Conservation (phyloP, 2,113 vertebrate genomes). For the Rhagologus leucostigma region DNA sequence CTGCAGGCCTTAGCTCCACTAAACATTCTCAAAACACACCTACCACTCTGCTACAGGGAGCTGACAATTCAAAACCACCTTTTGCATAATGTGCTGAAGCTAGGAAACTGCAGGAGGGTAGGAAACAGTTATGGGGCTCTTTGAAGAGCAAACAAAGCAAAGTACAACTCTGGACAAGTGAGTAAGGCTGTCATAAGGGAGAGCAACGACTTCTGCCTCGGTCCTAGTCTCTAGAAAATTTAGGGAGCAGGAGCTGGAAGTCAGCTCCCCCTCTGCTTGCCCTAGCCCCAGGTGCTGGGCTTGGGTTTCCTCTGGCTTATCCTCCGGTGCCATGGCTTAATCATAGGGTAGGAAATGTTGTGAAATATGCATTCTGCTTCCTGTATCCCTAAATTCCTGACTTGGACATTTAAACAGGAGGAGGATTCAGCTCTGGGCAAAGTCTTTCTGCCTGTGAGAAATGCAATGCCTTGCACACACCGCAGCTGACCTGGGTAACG, state of each 20-base stretch:
- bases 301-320: neutral
- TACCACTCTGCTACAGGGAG: neutral
- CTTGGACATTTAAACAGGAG: neutral
- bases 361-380: neutral
- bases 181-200: neutral
- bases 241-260: neutral
- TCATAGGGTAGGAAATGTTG: neutral
- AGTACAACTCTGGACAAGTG: neutral
- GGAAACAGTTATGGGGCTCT: neutral
- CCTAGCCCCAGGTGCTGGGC: neutral
- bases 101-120: neutral
- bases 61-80: neutral
- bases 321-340: neutral
- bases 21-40: neutral
- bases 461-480: neutral
- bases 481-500: neutral
- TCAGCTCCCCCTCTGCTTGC: neutral
- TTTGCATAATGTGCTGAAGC: neutral
- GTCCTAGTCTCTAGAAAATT: neutral
- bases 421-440: neutral
- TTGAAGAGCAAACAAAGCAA: neutral
- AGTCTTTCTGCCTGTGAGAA: neutral
- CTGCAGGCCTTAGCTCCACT: neutral
- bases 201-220: neutral
- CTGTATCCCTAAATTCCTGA: neutral